Conservation (phyloP, 1,140 invertebrate genomes). For the Harpegnathos saltator region DNA sequence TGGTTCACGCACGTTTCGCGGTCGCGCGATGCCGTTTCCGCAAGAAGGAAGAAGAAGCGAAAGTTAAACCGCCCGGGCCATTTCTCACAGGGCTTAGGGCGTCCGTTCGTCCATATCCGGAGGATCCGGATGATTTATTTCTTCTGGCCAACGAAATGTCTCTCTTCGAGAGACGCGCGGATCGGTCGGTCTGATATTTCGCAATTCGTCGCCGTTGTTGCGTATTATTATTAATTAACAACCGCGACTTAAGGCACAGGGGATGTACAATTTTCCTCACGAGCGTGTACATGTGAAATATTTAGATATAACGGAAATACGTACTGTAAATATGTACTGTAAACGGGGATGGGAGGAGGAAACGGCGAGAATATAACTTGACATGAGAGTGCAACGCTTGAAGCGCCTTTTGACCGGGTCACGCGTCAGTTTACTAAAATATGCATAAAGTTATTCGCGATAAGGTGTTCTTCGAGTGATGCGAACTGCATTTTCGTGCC, state of each 20-base stretch:
- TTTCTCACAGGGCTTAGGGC: slow-evolving; percentile 60
- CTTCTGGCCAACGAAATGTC: slow-evolving; percentile 26
- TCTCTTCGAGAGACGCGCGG: not conserved
- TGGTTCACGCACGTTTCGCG: slow-evolving; percentile 17
- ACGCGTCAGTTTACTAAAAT: slow-evolving; percentile 34
- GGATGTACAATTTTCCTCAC: too few relatives aligned
- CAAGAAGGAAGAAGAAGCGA: slow-evolving; percentile 26
- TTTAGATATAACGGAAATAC: too few relatives aligned
- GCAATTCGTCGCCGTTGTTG: not conserved
- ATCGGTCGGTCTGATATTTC: slow-evolving; percentile 5
- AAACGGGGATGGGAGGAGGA: not conserved
- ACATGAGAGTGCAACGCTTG: not conserved
- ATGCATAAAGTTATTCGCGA: slow-evolving; percentile 32
- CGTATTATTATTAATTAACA: slow-evolving; percentile 30
- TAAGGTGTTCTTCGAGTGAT: slow-evolving; percentile 23
- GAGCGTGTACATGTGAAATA: too few relatives aligned
- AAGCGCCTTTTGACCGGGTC: not conserved
- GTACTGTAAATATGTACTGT: too few relatives aligned
- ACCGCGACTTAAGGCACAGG: not conserved
- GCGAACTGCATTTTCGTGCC: slow-evolving; percentile 7
- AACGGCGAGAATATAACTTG: not conserved
- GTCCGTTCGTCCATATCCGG: slow-evolving; percentile 16
- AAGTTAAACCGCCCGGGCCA: slow-evolving; percentile 35
- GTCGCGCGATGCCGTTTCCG: slow-evolving; percentile 12
- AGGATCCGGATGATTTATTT: slow-evolving; percentile 53